Evolutionary conservation across 1,140 invertebrate species (phyloP).

Genomic region (Lepidotrigona ventralis): DNA sequence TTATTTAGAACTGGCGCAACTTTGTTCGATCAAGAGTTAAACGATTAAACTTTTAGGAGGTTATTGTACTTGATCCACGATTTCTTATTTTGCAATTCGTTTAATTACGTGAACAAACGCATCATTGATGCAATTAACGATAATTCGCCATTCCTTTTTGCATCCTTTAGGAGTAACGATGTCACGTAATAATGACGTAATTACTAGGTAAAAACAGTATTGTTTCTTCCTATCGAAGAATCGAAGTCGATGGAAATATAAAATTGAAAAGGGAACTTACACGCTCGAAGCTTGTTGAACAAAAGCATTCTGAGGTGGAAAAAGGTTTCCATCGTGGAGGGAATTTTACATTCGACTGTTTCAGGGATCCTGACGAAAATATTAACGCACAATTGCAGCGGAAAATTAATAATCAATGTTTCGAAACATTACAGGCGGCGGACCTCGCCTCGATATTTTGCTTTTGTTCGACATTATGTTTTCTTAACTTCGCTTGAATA

Average conservation of each 20-base stretch:
- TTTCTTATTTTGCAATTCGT: neutral
- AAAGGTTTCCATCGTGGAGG: no score
- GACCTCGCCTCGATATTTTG: neutral
- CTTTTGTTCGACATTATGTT: neutral
- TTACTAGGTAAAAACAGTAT: neutral
- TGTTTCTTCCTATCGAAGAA: neutral
- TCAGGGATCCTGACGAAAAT: neutral
- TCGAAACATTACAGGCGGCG: neutral
- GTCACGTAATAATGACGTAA: neutral
- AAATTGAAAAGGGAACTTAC: no score
- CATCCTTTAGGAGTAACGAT: neutral
- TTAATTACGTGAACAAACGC: neutral
- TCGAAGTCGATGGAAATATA: neutral
- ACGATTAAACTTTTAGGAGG: neutral
- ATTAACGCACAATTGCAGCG: slow-evolving; percentile 1
- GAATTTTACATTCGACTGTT: neutral
- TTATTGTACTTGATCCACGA: neutral
- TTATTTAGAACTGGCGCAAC: neutral
- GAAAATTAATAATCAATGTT: slow-evolving; percentile 28
- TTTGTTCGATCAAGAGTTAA: neutral
- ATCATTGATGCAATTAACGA: neutral
- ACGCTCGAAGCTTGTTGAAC: no score
- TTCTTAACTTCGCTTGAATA: neutral
- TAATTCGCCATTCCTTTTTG: neutral
- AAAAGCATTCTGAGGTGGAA: no score